A percentile compares a stretch with the other conserved stretches of the same genome.
Conservation (phyloP, 2,888 invertebrate genomes). For the Nineta flava region DNA sequence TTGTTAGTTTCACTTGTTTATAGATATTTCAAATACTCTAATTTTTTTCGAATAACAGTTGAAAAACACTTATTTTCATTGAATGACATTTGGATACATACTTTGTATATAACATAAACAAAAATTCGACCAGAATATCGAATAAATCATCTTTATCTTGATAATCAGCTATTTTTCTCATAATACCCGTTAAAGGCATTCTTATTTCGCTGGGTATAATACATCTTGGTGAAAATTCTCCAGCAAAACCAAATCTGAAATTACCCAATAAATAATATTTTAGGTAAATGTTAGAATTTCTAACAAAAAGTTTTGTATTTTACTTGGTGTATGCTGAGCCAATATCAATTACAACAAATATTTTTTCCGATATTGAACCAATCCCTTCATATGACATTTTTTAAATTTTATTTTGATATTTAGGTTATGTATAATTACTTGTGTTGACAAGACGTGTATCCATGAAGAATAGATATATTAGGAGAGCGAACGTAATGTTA, state of each 20-base stretch:
- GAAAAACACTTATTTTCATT: no score
- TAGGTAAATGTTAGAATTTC: conserved; percentile 6
- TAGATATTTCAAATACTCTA: no score
- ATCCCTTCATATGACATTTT: conserved; percentile 69
- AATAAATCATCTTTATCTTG: conserved; percentile 53
- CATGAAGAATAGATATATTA: no score
- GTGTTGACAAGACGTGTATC: no score
- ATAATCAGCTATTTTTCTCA: conserved; percentile 49
- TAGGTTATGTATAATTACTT: neutral
- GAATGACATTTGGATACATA: no score
- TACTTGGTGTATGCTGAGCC: conserved; percentile 87
- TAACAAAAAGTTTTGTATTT: neutral
- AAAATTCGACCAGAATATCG: conserved; percentile 72
- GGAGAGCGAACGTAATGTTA: no score
- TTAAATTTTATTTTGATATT: conserved; percentile 14
- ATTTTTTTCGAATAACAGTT: no score
- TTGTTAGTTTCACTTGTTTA: no score
- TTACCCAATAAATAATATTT: conserved; percentile 2
- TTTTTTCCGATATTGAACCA: conserved; percentile 67
- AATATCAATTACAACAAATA: conserved; percentile 78
- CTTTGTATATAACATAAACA: conserved; percentile 81
- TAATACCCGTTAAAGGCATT: conserved; percentile 41
- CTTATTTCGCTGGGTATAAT: conserved; percentile 68
- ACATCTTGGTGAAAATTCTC: conserved; percentile 74
- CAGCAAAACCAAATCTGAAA: conserved; percentile 77